Conservation (phyloP, 1,140 invertebrate genomes). For the Galendromus occidentalis region DNA sequence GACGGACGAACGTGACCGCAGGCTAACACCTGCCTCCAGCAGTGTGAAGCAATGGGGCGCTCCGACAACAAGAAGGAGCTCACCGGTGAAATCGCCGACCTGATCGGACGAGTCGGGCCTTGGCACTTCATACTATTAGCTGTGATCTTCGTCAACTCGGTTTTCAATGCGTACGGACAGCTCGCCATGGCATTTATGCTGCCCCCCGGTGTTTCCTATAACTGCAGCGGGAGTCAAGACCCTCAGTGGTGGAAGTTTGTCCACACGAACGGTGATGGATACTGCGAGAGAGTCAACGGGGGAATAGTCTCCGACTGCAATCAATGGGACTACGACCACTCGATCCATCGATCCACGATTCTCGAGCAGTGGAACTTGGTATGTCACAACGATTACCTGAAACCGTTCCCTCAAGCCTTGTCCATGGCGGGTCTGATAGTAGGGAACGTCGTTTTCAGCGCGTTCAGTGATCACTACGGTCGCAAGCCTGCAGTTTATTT, state of each 20-base stretch:
- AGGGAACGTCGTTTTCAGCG: neutral
- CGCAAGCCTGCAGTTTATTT: neutral
- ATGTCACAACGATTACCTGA: neutral
- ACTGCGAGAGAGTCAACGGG: neutral
- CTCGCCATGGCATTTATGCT: slow-evolving; percentile 5
- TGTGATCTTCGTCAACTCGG: neutral
- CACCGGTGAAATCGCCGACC: neutral
- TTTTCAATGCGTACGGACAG: slow-evolving; percentile 5
- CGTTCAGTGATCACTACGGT: neutral
- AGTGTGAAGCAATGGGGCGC: neutral
- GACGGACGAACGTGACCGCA: too few relatives aligned
- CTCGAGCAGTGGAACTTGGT: neutral
- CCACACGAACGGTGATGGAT: neutral
- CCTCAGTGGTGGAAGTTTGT: neutral
- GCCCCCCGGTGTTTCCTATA: neutral
- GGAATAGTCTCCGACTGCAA: neutral
- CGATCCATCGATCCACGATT: neutral
- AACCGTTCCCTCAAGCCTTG: neutral
- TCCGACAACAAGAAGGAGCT: neutral
- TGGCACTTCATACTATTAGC: neutral
- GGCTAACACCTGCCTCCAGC: too few relatives aligned
- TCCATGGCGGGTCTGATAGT: neutral
- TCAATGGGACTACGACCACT: neutral
- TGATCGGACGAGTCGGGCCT: neutral
- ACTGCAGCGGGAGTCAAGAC: neutral